phyloP scores from a whole-genome alignment of 2,797 vertebrate genomes.

The Periparus ater region DNA sequence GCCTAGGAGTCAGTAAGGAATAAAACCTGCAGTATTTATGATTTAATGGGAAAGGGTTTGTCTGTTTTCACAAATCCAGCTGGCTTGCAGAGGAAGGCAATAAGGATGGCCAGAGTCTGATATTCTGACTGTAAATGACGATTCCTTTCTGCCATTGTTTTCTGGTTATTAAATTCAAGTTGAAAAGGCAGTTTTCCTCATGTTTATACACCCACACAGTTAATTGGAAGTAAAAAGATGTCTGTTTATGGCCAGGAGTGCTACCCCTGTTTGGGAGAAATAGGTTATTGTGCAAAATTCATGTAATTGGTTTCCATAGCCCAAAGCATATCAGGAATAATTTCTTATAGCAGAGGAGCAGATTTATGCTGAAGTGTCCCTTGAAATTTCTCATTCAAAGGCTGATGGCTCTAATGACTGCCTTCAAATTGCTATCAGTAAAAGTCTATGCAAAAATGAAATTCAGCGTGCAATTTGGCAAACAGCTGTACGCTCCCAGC shows the following conservation, averaged over 20 bases:
- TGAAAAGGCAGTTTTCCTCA: neutral
- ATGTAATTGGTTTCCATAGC: slow-evolving; percentile 65
- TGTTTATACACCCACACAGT: neutral
- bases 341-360: slow-evolving; percentile 11
- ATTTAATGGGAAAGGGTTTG: neutral
- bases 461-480: slow-evolving; percentile 5
- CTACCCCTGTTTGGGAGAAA: slow-evolving; percentile 8
- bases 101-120: neutral
- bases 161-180: neutral
- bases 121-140: neutral
- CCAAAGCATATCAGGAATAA: slow-evolving; percentile 44
- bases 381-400: slow-evolving; percentile 61
- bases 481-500: neutral
- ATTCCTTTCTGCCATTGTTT: neutral
- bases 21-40: neutral
- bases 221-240: slow-evolving; percentile 8
- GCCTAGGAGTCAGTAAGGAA: neutral
- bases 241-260: slow-evolving; percentile 18
- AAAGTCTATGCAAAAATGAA: slow-evolving; percentile 27
- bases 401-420: slow-evolving; percentile 45
- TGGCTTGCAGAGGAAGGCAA: neutral
- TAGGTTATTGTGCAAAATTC: slow-evolving; percentile 56
- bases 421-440: slow-evolving; percentile 32
- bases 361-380: slow-evolving; percentile 53
- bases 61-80: neutral